A percentile compares a stretch with the other conserved stretches of the same genome.
Evolutionary conservation across 1,140 invertebrate genomes (phyloP).

Genomic region (Drosophila ficusphila): DNA sequence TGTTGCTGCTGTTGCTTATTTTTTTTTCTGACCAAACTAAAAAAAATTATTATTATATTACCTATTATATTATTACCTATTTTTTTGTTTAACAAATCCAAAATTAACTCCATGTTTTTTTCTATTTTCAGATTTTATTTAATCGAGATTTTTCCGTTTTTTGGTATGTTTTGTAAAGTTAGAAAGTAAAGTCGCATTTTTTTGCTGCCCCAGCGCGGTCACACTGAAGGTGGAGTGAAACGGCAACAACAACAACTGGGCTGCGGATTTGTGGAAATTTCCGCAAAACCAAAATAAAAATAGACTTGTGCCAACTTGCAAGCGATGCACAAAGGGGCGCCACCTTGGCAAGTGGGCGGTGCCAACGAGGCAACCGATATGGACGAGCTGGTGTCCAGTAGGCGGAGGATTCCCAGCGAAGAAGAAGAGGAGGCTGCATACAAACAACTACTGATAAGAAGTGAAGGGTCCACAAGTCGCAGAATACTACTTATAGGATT

Average conservation of each 20-base stretch:
- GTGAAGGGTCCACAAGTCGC: slow-evolving; percentile 27
- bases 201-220: background rate
- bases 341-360: slow-evolving; percentile 63
- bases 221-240: background rate
- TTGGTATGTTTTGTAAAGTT: background rate
- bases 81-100: too few relatives aligned
- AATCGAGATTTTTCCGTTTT: background rate
- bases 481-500: slow-evolving; percentile 21
- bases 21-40: too few relatives aligned
- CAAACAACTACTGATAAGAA: slow-evolving; percentile 59
- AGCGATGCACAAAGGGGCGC: slow-evolving; percentile 72
- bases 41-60: too few relatives aligned
- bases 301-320: slow-evolving; percentile 38
- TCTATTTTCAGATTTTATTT: background rate
- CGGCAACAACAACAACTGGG: slow-evolving; percentile 23
- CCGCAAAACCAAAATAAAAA: slow-evolving; percentile 64
- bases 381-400: background rate
- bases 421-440: background rate
- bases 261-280: slow-evolving; percentile 55
- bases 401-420: background rate
- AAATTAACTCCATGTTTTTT: too few relatives aligned
- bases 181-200: too few relatives aligned
- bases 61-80: too few relatives aligned
- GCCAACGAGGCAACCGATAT: slow-evolving; percentile 84
- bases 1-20: too few relatives aligned